Evolutionary conservation across 2,797 vertebrate species (phyloP), one percentile per base, ranked within the genome.

Genomic region (Scyliorhinus canicula): DNA sequence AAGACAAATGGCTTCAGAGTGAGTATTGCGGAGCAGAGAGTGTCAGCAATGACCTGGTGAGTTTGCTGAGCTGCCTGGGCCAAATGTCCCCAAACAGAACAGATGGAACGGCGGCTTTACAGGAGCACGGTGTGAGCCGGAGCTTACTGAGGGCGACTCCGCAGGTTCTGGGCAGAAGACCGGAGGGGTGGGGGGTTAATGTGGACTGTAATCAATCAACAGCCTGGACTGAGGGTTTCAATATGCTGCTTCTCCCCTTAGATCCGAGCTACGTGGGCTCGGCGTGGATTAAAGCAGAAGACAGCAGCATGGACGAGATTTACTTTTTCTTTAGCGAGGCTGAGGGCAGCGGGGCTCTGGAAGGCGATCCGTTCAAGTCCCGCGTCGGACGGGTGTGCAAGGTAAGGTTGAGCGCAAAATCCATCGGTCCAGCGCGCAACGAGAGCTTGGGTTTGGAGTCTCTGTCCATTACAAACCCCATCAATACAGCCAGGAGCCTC

Each of bases 271-370:
- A 97, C 63, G 96, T 98, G 94, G 97, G 97, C 28, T 96, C 96
- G 0, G 96, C 97, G 67, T 97, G 97, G 97, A 96, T 98, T 44
- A 95, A 96, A 50, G 26, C 60, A 1, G 93, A 97, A 0, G 97
- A 98, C 93, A 95, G 96, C 0, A 95, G 96, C 0, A 96, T 98
- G n/a, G 98, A 98, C 57, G 98, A 98, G 95, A 98, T 98, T 5
- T 98, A 98, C 44, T 40, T 98, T 0, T 97, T 98, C 84, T 98
- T 98, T 91, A 96, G 97, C 3, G 98, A 98, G 93, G 98, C 97
- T 96, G 98, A 98, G 95, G 96, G 97, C 0, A 97, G 97, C 95
- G 96, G 28, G 21, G 97, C 95, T 95, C 97, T 96, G 16, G 97
- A 98, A 3, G 97, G 97, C 0, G 97, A 98, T 28, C 97, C 97